phyloP scores from a whole-genome alignment of 1,140 invertebrate species.

The Aphidius gifuensis region DNA sequence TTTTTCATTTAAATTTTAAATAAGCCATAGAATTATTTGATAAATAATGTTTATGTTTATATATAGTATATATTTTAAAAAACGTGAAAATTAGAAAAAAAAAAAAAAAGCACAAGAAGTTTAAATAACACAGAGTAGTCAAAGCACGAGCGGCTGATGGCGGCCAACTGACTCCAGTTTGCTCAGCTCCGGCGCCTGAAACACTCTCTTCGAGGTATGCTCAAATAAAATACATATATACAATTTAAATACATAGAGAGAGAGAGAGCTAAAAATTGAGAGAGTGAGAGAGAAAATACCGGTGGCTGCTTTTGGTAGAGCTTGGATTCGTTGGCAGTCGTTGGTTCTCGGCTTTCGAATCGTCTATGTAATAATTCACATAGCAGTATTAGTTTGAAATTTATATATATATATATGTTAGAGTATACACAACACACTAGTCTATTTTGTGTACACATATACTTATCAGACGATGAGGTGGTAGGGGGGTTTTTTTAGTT shows the following conservation, averaged over 20 bases:
- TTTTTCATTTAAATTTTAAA: too few relatives aligned
- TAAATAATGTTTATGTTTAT: too few relatives aligned
- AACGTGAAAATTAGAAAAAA: background rate
- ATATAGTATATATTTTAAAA: background rate
- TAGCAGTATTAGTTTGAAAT: background rate
- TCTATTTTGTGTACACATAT: too few relatives aligned
- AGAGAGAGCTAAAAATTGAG: too few relatives aligned
- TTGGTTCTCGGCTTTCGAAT: background rate
- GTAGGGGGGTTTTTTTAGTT: too few relatives aligned
- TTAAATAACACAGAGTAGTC: slow-evolving; percentile 10
- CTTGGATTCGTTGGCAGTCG: background rate
- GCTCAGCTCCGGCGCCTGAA: slow-evolving; percentile 18
- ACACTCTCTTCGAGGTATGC: slow-evolving; percentile 14
- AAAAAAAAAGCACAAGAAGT: slow-evolving; percentile 3
- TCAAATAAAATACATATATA: slow-evolving; percentile 10
- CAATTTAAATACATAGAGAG: too few relatives aligned
- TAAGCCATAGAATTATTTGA: too few relatives aligned
- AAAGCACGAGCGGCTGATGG: slow-evolving; percentile 22
- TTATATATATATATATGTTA: background rate
- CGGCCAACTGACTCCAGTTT: slow-evolving; percentile 19
- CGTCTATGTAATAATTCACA: background rate
- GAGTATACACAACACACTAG: background rate
- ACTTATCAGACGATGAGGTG: too few relatives aligned
- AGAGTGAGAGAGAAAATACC: too few relatives aligned
- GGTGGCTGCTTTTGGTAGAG: background rate